Evolutionary conservation across 1,140 invertebrate species (phyloP).

Genomic region (Tenebrio molitor): DNA sequence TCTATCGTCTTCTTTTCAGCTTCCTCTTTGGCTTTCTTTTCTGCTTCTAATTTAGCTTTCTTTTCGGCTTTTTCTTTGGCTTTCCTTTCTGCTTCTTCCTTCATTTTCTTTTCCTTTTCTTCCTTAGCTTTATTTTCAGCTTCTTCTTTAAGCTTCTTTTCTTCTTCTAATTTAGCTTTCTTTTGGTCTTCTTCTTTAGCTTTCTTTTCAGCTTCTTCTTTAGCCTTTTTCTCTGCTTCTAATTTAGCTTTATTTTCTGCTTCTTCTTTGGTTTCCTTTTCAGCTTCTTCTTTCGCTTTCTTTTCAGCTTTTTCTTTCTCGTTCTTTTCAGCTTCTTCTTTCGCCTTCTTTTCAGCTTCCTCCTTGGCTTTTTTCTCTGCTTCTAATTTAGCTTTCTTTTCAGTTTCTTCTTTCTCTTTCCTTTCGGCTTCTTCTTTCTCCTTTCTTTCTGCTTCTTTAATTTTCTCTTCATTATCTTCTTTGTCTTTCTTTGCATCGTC

Average conservation of each 20-base stretch:
- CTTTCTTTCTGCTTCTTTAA: slow-evolving; percentile 54
- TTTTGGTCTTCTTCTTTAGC: slow-evolving; percentile 55
- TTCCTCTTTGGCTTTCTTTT: slow-evolving; percentile 34
- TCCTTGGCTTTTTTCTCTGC: slow-evolving; percentile 51
- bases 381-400: slow-evolving; percentile 53
- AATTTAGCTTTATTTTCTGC: slow-evolving; percentile 48
- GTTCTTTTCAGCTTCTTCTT: no score
- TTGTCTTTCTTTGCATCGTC: slow-evolving; percentile 56
- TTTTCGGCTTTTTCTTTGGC: slow-evolving; percentile 51
- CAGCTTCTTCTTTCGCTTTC: slow-evolving; percentile 49
- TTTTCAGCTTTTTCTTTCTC: no score
- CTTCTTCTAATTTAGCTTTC: slow-evolving; percentile 48
- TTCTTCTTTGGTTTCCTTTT: slow-evolving; percentile 55
- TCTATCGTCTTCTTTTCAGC: slow-evolving; percentile 54
- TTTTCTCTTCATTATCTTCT: slow-evolving; percentile 55
- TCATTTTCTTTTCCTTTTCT: slow-evolving; percentile 50
- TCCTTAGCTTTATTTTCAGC: slow-evolving; percentile 52
- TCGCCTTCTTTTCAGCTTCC: slow-evolving; percentile 54
- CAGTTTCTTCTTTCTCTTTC: slow-evolving; percentile 54
- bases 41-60: slow-evolving; percentile 49
- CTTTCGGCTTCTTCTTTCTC: slow-evolving; percentile 55
- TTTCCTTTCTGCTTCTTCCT: slow-evolving; percentile 54
- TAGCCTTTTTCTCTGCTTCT: slow-evolving; percentile 32
- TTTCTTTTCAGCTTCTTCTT: slow-evolving; percentile 51
- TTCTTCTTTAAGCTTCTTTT: slow-evolving; percentile 53